Evolutionary conservation across 2,113 vertebrate species (phyloP).

Genomic region (Machaerirhynchus nigripectus): DNA sequence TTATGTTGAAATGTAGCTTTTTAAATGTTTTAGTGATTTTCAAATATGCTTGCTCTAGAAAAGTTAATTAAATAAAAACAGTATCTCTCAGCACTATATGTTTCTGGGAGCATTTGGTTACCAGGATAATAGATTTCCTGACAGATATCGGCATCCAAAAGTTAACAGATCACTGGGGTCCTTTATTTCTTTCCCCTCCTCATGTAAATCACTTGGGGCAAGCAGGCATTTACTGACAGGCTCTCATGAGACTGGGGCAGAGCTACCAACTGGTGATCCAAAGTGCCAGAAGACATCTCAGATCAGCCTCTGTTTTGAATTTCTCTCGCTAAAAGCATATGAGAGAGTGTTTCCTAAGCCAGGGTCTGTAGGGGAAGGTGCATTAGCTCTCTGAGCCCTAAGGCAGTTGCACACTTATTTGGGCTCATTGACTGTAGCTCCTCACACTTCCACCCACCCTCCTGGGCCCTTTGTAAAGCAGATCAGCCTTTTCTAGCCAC

Average conservation of each 20-base stretch:
- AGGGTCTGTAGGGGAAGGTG: neutral
- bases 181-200: neutral
- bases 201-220: neutral
- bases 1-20: neutral
- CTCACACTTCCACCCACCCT: rapidly evolving
- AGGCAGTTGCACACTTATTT: neutral
- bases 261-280: neutral
- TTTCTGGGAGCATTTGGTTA: conserved; percentile 22
- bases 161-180: neutral
- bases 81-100: neutral
- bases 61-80: conserved; percentile 58
- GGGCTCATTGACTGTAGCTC: neutral
- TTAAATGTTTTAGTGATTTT: conserved; percentile 41
- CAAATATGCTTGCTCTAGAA: conserved; percentile 3
- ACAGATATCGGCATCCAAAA: neutral
- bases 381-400: neutral
- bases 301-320: neutral
- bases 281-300: neutral
- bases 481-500: neutral
- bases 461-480: neutral
- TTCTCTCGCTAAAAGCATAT: neutral
- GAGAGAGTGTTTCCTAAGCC: neutral
- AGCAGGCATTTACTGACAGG: neutral
- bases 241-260: neutral
- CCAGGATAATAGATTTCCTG: conserved; percentile 20